phyloP scores from a whole-genome alignment of 2,888 invertebrate genomes.

The Aleiodes testaceus region DNA sequence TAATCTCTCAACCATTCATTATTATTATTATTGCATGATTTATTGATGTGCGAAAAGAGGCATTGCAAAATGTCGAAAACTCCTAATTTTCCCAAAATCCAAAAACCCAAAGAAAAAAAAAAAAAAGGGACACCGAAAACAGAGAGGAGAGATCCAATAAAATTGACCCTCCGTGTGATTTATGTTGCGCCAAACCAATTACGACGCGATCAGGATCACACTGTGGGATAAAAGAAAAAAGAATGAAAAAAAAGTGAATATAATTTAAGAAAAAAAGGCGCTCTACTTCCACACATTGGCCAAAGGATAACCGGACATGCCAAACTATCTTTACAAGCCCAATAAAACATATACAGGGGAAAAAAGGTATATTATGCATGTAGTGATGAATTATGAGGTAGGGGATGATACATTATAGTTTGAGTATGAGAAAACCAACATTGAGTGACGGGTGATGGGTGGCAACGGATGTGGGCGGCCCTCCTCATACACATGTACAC shows the following conservation, averaged over 20 bases:
- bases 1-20: too few relatives aligned
- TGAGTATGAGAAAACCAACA: constrained; percentile 49
- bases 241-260: too few relatives aligned
- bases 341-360: constrained; percentile 23
- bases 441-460: constrained; percentile 48
- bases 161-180: constrained; percentile 46
- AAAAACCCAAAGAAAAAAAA: constrained; percentile 39
- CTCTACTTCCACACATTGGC: constrained; percentile 7
- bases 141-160: constrained; percentile 13
- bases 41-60: too few relatives aligned
- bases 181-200: constrained; percentile 51
- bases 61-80: too few relatives aligned
- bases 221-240: constrained; percentile 26
- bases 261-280: background rate
- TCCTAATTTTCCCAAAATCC: constrained; percentile 33
- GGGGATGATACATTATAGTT: constrained; percentile 9
- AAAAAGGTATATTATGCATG: constrained; percentile 28
- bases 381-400: constrained; percentile 47
- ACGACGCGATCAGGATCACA: constrained; percentile 51
- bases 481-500: constrained; percentile 35
- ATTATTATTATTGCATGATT: too few relatives aligned
- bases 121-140: constrained; percentile 19
- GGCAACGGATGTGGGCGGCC: constrained; percentile 56
- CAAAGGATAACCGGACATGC: background rate
- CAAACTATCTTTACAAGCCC: background rate